Evolutionary conservation across 2,113 vertebrate species (phyloP).

Genomic region (Sceloporus tristichus): DNA sequence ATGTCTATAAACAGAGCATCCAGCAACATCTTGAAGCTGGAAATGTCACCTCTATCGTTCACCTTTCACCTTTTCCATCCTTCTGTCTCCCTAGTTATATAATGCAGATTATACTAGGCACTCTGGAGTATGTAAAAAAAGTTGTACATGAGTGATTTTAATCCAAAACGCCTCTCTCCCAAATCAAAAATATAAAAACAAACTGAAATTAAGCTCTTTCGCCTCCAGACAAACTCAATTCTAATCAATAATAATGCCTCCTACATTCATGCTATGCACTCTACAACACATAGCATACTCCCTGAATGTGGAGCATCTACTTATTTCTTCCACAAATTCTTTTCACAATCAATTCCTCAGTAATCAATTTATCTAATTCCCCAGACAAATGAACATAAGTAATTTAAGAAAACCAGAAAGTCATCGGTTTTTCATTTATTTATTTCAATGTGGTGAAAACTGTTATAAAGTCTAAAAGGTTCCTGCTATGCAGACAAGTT

Average conservation of each 20-base stretch:
- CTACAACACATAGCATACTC: too few species aligned
- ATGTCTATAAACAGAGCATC: background rate
- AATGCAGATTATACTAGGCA: background rate
- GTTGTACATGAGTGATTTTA: too few species aligned
- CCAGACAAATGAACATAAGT: background rate
- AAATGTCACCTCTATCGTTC: background rate
- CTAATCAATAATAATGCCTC: constrained; percentile 9
- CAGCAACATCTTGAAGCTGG: background rate
- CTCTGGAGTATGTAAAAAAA: background rate
- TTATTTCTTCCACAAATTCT: background rate
- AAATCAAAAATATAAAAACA: background rate
- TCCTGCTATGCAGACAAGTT: background rate
- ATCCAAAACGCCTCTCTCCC: background rate
- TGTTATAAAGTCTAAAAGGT: background rate
- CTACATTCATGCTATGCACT: background rate
- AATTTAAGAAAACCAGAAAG: background rate
- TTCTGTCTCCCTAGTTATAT: background rate
- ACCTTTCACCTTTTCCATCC: background rate
- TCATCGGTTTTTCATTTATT: background rate
- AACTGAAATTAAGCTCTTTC: background rate
- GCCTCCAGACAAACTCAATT: background rate
- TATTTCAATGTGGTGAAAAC: background rate
- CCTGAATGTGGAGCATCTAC: background rate
- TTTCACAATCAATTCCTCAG: background rate
- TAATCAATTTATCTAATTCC: background rate